A percentile compares a stretch with the other conserved stretches of the same genome.
Evolutionary conservation across 1,140 invertebrate species (phyloP).

Genomic region (Heterodera carotae): DNA sequence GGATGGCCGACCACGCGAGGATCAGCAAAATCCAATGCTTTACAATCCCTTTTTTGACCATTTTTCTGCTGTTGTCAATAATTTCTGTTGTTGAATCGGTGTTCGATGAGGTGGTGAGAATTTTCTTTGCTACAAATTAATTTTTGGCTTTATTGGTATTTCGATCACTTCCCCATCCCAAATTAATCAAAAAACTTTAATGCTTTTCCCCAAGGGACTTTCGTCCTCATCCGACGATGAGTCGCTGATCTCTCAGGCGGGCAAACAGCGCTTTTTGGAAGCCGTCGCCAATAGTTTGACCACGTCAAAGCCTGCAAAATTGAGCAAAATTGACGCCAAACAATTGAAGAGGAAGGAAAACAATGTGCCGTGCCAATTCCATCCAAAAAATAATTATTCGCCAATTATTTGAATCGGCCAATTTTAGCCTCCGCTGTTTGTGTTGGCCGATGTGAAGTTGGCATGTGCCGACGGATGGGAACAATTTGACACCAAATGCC

Average conservation of each 20-base stretch:
- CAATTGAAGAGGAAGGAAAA: neutral
- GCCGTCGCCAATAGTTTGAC: neutral
- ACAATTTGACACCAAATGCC: conserved; percentile 53
- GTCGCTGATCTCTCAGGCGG: conserved; percentile 8
- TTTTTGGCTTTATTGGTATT: no score
- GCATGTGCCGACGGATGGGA: conserved; percentile 62
- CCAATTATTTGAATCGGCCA: neutral
- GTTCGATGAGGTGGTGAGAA: neutral
- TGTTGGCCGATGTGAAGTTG: conserved; percentile 51
- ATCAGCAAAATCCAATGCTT: neutral
- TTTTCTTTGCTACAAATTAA: no score
- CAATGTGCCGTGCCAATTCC: no score
- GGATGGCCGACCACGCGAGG: neutral
- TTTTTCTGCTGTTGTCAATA: neutral
- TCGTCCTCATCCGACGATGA: conserved; percentile 5
- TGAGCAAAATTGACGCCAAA: neutral
- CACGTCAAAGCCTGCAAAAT: neutral
- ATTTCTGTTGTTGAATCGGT: neutral
- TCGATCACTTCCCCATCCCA: no score
- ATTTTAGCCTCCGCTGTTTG: conserved; percentile 27
- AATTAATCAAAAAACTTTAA: no score
- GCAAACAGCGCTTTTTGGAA: conserved; percentile 9
- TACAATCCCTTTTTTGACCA: neutral
- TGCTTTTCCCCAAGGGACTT: neutral
- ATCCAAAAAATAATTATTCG: neutral